phyloP scores from a whole-genome alignment of 2,797 vertebrate genomes.

The Oreonectes daqikongensis region DNA sequence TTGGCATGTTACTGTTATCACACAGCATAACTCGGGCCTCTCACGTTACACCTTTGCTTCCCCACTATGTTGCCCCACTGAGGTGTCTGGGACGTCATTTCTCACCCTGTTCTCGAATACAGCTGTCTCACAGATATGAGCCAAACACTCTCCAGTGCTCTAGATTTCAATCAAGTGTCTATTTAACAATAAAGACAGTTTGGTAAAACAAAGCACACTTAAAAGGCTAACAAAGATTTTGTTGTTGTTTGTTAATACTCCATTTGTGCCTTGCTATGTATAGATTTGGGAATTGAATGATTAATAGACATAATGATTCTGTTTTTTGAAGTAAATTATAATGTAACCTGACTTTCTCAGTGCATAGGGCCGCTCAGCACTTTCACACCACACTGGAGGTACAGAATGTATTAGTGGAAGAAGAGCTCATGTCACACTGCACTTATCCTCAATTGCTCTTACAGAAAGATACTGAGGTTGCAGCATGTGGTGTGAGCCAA shows the following conservation, averaged over 20 bases:
- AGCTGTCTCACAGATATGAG: conserved; percentile 5
- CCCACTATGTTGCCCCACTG: not conserved
- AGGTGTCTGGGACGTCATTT: not conserved
- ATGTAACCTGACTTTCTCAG: conserved; percentile 53
- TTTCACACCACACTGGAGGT: conserved; percentile 62
- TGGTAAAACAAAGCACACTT: too few relatives aligned
- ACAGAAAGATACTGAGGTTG: conserved; percentile 59
- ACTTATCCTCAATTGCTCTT: conserved; percentile 61
- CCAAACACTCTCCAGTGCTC: not conserved
- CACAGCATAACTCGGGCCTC: conserved; percentile 24
- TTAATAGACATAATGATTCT: not conserved
- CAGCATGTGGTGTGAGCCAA: conserved; percentile 43
- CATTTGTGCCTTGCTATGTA: too few relatives aligned
- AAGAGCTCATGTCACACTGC: conserved; percentile 60
- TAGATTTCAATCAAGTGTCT: not conserved
- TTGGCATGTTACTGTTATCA: conserved; percentile 39
- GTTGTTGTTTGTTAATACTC: too few relatives aligned
- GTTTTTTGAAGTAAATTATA: conserved; percentile 1
- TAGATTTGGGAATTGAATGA: not conserved
- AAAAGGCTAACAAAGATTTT: too few relatives aligned
- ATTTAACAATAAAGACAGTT: too few relatives aligned
- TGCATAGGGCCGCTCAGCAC: conserved; percentile 55
- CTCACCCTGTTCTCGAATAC: conserved; percentile 20
- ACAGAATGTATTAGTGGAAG: conserved; percentile 60
- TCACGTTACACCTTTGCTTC: conserved; percentile 43